phyloP scores from a whole-genome alignment of 2,113 vertebrate species.

The Chaetorhynchus papuensis region DNA sequence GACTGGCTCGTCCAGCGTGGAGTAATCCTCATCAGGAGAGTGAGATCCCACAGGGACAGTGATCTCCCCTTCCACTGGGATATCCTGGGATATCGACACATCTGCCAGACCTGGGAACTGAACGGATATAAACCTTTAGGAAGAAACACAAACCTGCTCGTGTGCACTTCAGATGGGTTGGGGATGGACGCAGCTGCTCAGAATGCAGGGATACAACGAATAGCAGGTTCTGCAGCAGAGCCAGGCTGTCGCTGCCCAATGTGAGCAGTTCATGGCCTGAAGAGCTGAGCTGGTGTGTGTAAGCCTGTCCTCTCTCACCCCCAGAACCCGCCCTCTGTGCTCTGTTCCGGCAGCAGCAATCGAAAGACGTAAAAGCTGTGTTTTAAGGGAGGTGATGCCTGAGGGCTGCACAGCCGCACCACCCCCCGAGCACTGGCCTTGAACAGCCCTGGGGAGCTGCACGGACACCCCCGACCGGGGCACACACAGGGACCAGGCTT shows the following conservation, averaged over 20 bases:
- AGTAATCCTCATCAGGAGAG: constrained; percentile 81
- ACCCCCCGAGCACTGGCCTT: accelerated
- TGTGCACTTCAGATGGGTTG: neutral
- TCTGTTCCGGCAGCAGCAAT: neutral
- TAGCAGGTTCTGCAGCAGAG: neutral
- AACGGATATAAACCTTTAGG: neutral
- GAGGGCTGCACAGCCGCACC: neutral
- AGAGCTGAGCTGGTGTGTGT: neutral
- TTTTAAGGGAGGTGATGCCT: neutral
- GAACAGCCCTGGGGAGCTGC: neutral
- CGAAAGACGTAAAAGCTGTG: no score
- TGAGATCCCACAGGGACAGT: constrained; percentile 78
- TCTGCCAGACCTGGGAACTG: constrained; percentile 90
- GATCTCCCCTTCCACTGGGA: constrained; percentile 93
- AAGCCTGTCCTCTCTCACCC: neutral
- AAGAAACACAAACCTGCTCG: neutral
- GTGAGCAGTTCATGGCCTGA: neutral
- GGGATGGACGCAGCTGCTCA: neutral
- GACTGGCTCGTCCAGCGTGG: constrained; percentile 93
- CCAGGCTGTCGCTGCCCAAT: neutral
- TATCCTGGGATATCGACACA: constrained; percentile 88
- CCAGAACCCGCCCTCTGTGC: neutral
- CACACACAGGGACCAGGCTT: neutral
- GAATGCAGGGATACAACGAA: accelerated
- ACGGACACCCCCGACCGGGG: neutral